These are phyloP conservation scores for Hydriomena furcata DNA, from an alignment of 2,888 invertebrate genomes.

Conservation along the genomic window DNA sequence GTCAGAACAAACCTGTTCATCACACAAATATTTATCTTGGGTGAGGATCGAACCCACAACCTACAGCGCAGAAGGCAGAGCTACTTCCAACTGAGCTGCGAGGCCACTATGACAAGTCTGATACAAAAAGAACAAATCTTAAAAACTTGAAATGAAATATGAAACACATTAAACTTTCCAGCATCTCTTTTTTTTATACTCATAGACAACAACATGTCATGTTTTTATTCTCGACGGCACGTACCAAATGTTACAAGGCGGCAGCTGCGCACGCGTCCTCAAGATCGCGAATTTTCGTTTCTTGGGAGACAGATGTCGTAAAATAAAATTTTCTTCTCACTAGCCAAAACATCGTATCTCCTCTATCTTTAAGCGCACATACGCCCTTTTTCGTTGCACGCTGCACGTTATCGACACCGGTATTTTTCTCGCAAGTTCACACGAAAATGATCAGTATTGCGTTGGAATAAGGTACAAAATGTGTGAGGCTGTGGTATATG, in stretches of 20 bases:
- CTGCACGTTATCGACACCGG: conserved; percentile 14
- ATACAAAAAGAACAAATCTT: conserved; percentile 10
- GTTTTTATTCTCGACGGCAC: conserved; percentile 58
- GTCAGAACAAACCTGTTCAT: no score
- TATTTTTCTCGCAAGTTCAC: conserved; percentile 16
- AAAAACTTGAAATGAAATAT: conserved; percentile 27
- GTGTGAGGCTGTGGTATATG: conserved; percentile 10
- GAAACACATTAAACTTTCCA: conserved; percentile 24
- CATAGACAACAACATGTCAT: conserved; percentile 48
- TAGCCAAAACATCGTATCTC: conserved; percentile 41
- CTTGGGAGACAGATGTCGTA: conserved; percentile 58
- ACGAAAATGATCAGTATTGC: conserved; percentile 10
- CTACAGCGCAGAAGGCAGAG: no score
- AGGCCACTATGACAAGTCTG: background rate
- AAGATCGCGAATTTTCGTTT: conserved; percentile 70
- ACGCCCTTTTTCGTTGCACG: conserved; percentile 26
- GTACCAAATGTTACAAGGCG: conserved; percentile 71
- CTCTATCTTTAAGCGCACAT: conserved; percentile 14
- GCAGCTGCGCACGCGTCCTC: conserved; percentile 65
- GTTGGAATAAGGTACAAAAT: conserved; percentile 16
- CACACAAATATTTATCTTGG: no score
- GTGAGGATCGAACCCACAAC: no score
- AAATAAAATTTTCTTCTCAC: conserved; percentile 33
- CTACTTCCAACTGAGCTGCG: no score
- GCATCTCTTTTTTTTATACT: conserved; percentile 38